Base-by-base conservation (phyloP, 2,888 invertebrate species). In the Papilio elwesi region DNA sequence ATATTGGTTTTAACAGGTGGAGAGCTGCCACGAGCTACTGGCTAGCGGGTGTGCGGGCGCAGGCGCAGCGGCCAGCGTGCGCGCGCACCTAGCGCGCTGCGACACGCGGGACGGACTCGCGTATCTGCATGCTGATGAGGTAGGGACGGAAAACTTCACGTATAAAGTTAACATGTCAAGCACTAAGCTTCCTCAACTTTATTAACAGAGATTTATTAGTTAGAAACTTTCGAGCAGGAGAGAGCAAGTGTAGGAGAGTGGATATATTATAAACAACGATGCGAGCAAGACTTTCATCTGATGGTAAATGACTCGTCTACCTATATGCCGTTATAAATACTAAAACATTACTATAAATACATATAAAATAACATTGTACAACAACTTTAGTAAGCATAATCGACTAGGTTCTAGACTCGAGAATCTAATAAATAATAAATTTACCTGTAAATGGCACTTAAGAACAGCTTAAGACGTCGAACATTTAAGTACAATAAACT, bases 11-110 rank as follows among this genome's bases (percentile, higher is more conserved):
- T 16, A 49, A 64, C 85, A 86, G 93, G 93, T 87, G 86, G 91
- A 87, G 79, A 91, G 91, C 75, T 93, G 91, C 74, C 90, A 90
- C 74, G 93, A 90, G 83, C 78, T 91, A 63, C 80, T 90, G n/a
- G 91, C 90, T 15, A 84, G 87, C 63, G 87, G 88, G 0, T 84
- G 83, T 6, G 75, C 83, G 8, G 80, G 84, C 43, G 85, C 83
- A 0, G 85, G 83, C 10, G 83, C 86, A 0, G 80, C 81, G 4
- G 74, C 77, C 6, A 83, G 87, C 0, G 81, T 91, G 66, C 87
- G 90, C 9, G 84, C 88, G 16, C 91, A 90, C 26, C 86, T 93
- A 9, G 78, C 89, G 0, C 82, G 90, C 4, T 85, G 86, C 68
- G 86, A 88, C 10, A 75, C 90, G 3, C 84, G 85, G 66, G 92